Percentiles rank a stretch among this genome's conserved stretches.
phyloP scores from a whole-genome alignment of 2,113 vertebrate genomes.

The Burhinus bistriatus region DNA sequence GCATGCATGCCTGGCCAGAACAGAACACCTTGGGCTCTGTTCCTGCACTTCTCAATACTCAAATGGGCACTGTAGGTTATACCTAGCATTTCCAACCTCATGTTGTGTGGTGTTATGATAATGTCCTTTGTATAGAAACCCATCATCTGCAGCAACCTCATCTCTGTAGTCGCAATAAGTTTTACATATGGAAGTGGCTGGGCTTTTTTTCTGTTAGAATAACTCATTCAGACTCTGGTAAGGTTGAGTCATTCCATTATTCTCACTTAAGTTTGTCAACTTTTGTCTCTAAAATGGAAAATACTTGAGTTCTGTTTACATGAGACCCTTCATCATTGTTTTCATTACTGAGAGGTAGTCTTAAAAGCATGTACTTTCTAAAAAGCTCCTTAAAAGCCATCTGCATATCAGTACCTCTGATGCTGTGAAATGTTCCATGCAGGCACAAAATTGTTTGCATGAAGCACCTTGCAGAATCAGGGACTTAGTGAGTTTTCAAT shows the following conservation, averaged over 20 bases:
- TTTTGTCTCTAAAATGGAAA: slow-evolving; percentile 49
- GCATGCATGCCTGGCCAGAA: slow-evolving; percentile 72
- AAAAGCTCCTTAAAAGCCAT: not conserved
- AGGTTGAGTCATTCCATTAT: slow-evolving; percentile 64
- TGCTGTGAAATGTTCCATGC: slow-evolving; percentile 56
- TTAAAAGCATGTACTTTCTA: slow-evolving; percentile 40
- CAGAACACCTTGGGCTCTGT: slow-evolving; percentile 72
- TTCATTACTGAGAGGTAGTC: slow-evolving; percentile 14
- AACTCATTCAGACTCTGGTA: slow-evolving; percentile 53
- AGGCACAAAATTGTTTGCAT: slow-evolving; percentile 43
- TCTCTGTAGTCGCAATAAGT: slow-evolving; percentile 64
- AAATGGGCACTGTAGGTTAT: slow-evolving; percentile 73
- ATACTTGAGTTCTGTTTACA: slow-evolving; percentile 50
- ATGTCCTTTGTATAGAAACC: slow-evolving; percentile 68
- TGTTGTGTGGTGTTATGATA: slow-evolving; percentile 71
- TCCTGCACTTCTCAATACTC: slow-evolving; percentile 71
- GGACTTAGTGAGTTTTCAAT: slow-evolving; percentile 23
- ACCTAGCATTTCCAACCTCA: slow-evolving; percentile 72
- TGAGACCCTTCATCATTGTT: slow-evolving; percentile 30
- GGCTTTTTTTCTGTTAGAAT: slow-evolving; percentile 56
- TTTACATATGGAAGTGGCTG: slow-evolving; percentile 61
- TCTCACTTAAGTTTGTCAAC: slow-evolving; percentile 50
- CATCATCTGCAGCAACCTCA: slow-evolving; percentile 68
- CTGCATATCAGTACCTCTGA: slow-evolving; percentile 38
- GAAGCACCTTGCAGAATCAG: slow-evolving; percentile 61